Evolutionary conservation across 2,113 vertebrate species (phyloP).

Genomic region (Galbula dea): DNA sequence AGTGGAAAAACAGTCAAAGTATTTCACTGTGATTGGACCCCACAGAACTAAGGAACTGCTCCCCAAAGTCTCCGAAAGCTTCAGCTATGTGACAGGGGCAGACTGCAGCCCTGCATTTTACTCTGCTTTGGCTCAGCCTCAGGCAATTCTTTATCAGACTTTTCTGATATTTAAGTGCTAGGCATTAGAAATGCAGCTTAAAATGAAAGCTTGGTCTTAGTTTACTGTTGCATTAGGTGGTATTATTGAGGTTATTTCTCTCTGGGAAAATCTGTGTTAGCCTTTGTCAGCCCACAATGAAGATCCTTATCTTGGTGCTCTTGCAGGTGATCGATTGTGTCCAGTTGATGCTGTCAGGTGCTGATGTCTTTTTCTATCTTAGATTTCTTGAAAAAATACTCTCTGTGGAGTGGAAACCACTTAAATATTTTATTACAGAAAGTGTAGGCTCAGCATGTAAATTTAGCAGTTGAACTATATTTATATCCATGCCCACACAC

Average conservation of each 20-base stretch:
- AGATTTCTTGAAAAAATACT: not conserved
- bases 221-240: not conserved
- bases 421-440: constrained; percentile 68
- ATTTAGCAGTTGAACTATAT: not conserved
- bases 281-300: not conserved
- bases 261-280: not conserved
- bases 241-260: not conserved
- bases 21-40: not conserved
- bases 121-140: not conserved
- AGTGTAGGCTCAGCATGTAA: constrained; percentile 32
- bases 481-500: not conserved
- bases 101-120: not conserved
- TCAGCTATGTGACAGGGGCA: not conserved
- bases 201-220: not conserved
- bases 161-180: not conserved
- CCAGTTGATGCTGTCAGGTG: not conserved
- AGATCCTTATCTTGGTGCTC: not conserved
- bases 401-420: constrained; percentile 2
- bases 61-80: not conserved
- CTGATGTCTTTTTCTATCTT: constrained; percentile 21
- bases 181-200: not conserved
- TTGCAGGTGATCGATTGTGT: not conserved
- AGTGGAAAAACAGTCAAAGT: not conserved
- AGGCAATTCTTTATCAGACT: not conserved
- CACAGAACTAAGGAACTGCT: not conserved